phyloP scores from a whole-genome alignment of 2,797 vertebrate species.

The Darevskia mixta region DNA sequence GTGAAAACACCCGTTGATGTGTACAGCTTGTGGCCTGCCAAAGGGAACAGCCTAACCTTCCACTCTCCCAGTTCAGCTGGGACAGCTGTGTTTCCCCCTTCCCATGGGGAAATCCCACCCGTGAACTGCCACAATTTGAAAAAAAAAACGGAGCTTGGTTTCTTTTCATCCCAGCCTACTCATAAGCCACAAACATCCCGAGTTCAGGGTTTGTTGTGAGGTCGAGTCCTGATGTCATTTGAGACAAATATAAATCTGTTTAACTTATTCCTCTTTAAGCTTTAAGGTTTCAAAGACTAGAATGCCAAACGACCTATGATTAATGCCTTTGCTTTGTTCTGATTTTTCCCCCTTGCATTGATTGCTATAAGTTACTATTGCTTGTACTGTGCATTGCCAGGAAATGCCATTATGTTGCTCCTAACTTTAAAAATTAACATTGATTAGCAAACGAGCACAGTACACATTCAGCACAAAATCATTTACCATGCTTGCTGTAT shows the following conservation, averaged over 20 bases:
- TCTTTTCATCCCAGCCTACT: not conserved
- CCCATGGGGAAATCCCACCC: not conserved
- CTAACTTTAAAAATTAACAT: conserved; percentile 4
- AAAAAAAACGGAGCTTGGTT: not conserved
- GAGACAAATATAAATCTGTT: not conserved
- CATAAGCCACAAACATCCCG: not conserved
- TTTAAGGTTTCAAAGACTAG: not conserved
- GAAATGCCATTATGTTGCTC: conserved; percentile 28
- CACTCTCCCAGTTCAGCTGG: not conserved
- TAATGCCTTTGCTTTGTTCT: conserved; percentile 2
- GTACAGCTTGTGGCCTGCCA: not conserved
- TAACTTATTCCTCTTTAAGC: not conserved
- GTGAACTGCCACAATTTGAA: not conserved
- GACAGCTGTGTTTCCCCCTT: not conserved
- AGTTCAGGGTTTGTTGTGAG: not conserved
- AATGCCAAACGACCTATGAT: conserved; percentile 4
- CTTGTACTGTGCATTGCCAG: conserved; percentile 33
- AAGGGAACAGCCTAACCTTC: not conserved
- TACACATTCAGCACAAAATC: conserved; percentile 31
- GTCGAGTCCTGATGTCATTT: not conserved
- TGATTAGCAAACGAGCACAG: conserved; percentile 6
- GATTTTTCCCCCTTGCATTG: conserved; percentile 26
- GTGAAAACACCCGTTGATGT: not conserved
- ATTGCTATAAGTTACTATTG: conserved; percentile 22
- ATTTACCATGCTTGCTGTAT: conserved; percentile 16